phyloP scores from a whole-genome alignment of 2,113 vertebrate species.

The Thunnus thynnus region DNA sequence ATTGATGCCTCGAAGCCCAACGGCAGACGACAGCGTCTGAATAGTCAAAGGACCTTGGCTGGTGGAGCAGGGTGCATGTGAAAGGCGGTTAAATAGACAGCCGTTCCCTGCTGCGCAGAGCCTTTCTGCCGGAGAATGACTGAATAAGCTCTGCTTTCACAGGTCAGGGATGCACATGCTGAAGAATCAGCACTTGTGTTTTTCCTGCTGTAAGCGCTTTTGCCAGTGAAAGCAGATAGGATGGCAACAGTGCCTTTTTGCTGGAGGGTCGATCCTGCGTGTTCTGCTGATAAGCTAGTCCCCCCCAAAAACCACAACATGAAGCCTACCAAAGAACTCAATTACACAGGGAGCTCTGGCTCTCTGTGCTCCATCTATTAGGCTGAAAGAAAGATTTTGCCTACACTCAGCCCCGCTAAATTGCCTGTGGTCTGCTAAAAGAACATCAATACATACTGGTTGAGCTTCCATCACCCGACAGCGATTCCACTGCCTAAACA shows the following conservation, averaged over 20 bases:
- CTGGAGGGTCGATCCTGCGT: constrained; percentile 67
- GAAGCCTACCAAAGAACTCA: constrained; percentile 69
- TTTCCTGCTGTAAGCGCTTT: constrained; percentile 86
- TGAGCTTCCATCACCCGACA: constrained; percentile 64
- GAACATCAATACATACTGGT: constrained; percentile 73
- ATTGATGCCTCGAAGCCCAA: constrained; percentile 49
- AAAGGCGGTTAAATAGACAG: constrained; percentile 80
- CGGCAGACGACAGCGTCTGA: constrained; percentile 48
- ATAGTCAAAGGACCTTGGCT: constrained; percentile 69
- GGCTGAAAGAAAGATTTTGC: constrained; percentile 58
- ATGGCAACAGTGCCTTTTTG: constrained; percentile 73
- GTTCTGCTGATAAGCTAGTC: constrained; percentile 83
- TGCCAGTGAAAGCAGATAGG: constrained; percentile 81
- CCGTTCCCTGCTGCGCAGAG: constrained; percentile 74
- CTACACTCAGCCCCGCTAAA: constrained; percentile 53
- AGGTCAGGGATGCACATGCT: constrained; percentile 84
- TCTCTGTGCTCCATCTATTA: constrained; percentile 58
- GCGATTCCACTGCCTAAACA: constrained; percentile 74
- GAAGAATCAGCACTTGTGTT: constrained; percentile 85
- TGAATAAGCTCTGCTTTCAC: constrained; percentile 83
- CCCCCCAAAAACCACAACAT: constrained; percentile 65
- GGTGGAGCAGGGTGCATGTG: constrained; percentile 60
- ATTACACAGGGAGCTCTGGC: constrained; percentile 66
- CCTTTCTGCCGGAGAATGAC: constrained; percentile 79
- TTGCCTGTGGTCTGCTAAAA: constrained; percentile 65